phyloP scores from a whole-genome alignment of 2,888 invertebrate species.

The Pandemis heparana region DNA sequence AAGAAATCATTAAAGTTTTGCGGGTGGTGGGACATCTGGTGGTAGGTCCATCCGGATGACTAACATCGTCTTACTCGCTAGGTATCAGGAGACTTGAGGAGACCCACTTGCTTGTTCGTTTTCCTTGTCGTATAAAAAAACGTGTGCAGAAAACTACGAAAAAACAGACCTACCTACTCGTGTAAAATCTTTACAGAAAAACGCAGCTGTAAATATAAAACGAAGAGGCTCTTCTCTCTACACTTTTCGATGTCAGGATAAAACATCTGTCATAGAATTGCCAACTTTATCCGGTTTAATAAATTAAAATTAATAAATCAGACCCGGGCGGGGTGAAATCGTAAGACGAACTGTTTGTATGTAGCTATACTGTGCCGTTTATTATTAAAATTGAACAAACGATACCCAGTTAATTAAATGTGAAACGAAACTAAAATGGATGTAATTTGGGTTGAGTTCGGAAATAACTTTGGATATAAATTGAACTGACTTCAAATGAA shows the following conservation, averaged over 20 bases:
- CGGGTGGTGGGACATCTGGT: no score
- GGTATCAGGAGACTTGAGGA: no score
- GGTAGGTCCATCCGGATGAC: no score
- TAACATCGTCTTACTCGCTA: no score
- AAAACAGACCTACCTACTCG: no score
- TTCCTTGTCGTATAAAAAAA: no score
- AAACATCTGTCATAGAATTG: conserved; percentile 38
- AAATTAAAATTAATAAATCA: conserved; percentile 39
- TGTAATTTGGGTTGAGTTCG: background rate
- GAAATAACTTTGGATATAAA: no score
- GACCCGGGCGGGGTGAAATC: background rate
- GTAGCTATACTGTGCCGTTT: background rate
- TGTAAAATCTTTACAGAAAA: background rate
- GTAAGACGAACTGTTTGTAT: conserved; percentile 14
- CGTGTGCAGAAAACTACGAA: no score
- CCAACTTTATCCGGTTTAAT: conserved; percentile 34
- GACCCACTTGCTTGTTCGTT: no score
- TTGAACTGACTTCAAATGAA: no score
- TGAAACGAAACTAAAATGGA: background rate
- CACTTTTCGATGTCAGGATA: conserved; percentile 21
- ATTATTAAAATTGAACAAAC: background rate
- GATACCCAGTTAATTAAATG: background rate
- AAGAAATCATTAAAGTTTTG: no score
- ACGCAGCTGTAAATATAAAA: background rate
- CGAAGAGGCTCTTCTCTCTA: conserved; percentile 12